Evolutionary conservation across 2,888 invertebrate genomes (phyloP).

Genomic region (Eupithecia centaureata): DNA sequence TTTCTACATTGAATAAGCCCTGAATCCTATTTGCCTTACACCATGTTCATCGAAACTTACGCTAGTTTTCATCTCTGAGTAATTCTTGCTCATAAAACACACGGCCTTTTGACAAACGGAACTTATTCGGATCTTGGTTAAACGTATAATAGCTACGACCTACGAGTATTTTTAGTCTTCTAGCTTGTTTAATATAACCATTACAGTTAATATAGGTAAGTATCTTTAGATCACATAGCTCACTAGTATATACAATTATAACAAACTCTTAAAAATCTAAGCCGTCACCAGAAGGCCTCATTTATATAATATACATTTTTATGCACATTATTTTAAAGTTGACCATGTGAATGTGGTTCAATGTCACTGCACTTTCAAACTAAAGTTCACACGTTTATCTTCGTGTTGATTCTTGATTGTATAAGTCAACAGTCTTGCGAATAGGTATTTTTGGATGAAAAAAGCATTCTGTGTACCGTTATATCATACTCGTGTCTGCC

Average conservation of each 20-base stretch:
- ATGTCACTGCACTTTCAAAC: slow-evolving; percentile 52
- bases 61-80: no score
- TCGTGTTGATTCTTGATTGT: slow-evolving; percentile 11
- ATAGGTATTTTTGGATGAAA: neutral
- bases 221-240: no score
- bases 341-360: slow-evolving; percentile 46
- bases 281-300: no score
- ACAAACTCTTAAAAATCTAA: no score
- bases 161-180: neutral
- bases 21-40: neutral
- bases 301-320: neutral
- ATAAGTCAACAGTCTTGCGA: slow-evolving; percentile 3
- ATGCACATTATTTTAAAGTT: slow-evolving; percentile 13
- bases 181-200: neutral
- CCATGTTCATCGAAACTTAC: neutral
- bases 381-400: slow-evolving; percentile 40
- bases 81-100: neutral
- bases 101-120: neutral
- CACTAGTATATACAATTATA: no score
- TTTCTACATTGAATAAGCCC: no score
- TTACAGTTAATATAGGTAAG: neutral
- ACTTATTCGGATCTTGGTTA: neutral
- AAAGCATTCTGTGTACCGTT: no score
- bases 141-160: neutral
- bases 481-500: no score